These are phyloP conservation scores for Crepidodera aurea DNA, from an alignment of 2,888 invertebrate species.

Conservation along the genomic window DNA sequence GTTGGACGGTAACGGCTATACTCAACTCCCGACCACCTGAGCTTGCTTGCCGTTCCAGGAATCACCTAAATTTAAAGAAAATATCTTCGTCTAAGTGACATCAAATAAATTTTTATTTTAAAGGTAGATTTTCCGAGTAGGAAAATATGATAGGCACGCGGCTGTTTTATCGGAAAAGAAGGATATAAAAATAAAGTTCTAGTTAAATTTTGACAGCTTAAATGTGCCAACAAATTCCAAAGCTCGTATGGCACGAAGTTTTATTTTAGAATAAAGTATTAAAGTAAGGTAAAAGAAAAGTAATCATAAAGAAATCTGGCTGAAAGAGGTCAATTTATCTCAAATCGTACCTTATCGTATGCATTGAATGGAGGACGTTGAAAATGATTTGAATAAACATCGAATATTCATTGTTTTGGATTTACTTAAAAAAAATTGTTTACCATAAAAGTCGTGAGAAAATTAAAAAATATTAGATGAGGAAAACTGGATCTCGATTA, in stretches of 20 bases:
- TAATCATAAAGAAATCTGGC: too few relatives aligned
- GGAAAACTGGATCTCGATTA: too few relatives aligned
- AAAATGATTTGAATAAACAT: too few relatives aligned
- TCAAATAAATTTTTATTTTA: constrained; percentile 38
- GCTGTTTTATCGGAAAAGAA: constrained; percentile 26
- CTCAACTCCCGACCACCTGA: constrained; percentile 48
- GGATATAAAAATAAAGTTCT: constrained; percentile 32
- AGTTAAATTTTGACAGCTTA: constrained; percentile 28
- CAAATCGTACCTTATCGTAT: too few relatives aligned
- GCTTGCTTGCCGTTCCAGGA: constrained; percentile 39
- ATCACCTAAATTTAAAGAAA: constrained; percentile 39
- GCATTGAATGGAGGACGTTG: too few relatives aligned
- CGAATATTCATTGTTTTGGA: too few relatives aligned
- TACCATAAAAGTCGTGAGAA: too few relatives aligned
- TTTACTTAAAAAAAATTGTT: too few relatives aligned
- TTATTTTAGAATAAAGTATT: background rate
- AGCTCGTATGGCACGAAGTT: background rate
- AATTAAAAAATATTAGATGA: too few relatives aligned
- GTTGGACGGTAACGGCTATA: constrained; percentile 41
- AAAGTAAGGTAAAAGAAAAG: too few relatives aligned
- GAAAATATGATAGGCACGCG: constrained; percentile 24
- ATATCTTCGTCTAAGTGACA: constrained; percentile 36
- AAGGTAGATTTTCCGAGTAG: constrained; percentile 19
- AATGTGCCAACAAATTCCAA: constrained; percentile 23
- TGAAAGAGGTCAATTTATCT: too few relatives aligned